Evolutionary conservation across 2,888 invertebrate genomes (phyloP), one percentile per base, ranked within the genome.

Genomic region (Augochlorella aurata): DNA sequence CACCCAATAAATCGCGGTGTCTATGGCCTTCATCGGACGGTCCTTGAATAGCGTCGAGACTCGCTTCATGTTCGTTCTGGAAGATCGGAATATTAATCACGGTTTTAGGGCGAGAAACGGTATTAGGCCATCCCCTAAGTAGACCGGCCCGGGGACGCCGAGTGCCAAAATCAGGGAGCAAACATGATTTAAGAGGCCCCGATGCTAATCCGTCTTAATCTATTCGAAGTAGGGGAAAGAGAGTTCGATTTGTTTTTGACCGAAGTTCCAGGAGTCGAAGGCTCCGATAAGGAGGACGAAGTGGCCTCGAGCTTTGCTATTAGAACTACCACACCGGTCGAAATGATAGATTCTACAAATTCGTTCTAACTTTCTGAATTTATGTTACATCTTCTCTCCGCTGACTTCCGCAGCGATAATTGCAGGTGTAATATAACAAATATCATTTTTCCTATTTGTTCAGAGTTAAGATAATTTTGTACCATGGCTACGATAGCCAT

Each of bases 1-100:
- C 9, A 90, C 54, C 90, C 90, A 90, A 50, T 82, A 92, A 16
- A 85, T 45, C 0, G 90, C 89, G 0, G 87, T 89, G 54, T 90
- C 85, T 12, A 88, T 8, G 0, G 90, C 70, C 18, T 61, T 85
- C 67, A 81, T 75, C 7, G 91, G 91, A 45, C 91, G 89, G 78
- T 91, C 90, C 45, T 65, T 52, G 67, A 87, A 91, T 1, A 74
- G 9, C 8, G 71, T 58, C 0, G 91, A 89, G 18, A 90, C 0
- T 5, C 58, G 74, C 71, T 87, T 85, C 5, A 82, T 52, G 65
- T 84, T 91, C 8, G 78, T 72, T 2, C 91, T 91, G 83, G 3
- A 52, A 65, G 14, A 52, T 45, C 2, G 24, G 8, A 18, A 29
- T 29, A 61, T 61, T 29, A 61, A 61, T 61, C 24, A 29, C 9